Evolutionary conservation across 2,797 vertebrate species (phyloP).

Genomic region (Echiichthys vipera): DNA sequence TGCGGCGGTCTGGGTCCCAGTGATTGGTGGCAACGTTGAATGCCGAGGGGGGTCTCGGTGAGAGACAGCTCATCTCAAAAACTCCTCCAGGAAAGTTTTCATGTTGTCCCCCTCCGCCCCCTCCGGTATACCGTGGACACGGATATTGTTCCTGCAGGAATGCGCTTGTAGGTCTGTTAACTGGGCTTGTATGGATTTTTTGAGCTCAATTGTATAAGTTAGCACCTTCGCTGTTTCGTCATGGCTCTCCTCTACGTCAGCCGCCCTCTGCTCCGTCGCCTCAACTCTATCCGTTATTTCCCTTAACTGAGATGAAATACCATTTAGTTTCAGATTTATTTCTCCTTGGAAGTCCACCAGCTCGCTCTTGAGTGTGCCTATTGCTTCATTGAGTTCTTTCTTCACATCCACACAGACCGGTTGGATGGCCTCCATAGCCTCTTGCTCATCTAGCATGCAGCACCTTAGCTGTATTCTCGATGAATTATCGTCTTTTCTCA

Average conservation of each 20-base stretch:
- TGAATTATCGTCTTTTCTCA: no score
- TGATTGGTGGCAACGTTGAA: not conserved
- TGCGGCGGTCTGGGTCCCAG: not conserved
- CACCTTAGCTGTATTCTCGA: no score
- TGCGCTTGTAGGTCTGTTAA: not conserved
- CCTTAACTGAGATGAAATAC: not conserved
- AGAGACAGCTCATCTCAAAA: not conserved
- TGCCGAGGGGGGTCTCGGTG: not conserved
- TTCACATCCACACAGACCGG: not conserved
- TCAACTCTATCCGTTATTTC: not conserved
- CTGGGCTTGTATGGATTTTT: not conserved
- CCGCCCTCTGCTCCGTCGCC: not conserved
- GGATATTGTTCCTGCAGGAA: not conserved
- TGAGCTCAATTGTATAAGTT: not conserved
- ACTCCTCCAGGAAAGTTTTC: not conserved
- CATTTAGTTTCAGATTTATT: not conserved
- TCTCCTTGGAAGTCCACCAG: not conserved
- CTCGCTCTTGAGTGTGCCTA: not conserved
- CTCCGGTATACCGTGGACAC: not conserved
- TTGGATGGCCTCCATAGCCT: constrained; percentile 7
- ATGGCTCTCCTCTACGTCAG: not conserved
- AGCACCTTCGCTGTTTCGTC: not conserved
- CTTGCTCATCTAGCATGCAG: not conserved
- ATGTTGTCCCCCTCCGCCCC: not conserved
- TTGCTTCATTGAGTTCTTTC: not conserved